Percentiles rank a stretch among this genome's conserved stretches.
These are phyloP conservation scores for Drosophila neutralis DNA, from an alignment of 2,888 invertebrate genomes.

Conservation along the genomic window DNA sequence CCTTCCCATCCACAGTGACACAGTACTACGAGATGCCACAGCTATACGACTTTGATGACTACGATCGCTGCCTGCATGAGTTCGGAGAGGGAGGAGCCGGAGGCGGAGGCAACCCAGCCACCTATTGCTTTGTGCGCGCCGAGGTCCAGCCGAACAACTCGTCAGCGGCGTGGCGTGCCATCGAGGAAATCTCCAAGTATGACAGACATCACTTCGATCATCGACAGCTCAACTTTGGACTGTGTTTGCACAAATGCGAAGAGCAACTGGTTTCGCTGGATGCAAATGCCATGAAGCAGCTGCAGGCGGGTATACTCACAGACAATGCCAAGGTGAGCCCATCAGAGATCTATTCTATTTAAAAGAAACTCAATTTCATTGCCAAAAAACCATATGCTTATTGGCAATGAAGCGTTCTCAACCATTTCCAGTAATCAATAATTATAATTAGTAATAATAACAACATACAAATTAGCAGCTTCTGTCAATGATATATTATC, in stretches of 20 bases:
- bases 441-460: neutral
- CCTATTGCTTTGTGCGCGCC: conserved; percentile 81
- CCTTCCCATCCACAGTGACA: conserved; percentile 72
- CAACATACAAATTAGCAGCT: conserved; percentile 7
- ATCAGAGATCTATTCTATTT: neutral
- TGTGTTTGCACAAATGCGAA: conserved; percentile 76
- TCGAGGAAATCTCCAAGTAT: conserved; percentile 75
- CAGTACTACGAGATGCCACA: conserved; percentile 83
- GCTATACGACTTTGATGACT: conserved; percentile 82
- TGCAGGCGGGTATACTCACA: conserved; percentile 67
- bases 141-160: conserved; percentile 72
- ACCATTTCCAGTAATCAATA: neutral
- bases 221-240: conserved; percentile 78
- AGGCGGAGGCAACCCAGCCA: conserved; percentile 39
- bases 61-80: conserved; percentile 82
- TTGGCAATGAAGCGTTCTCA: conserved; percentile 13
- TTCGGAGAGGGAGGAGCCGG: conserved; percentile 17
- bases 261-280: conserved; percentile 52
- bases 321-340: conserved; percentile 78
- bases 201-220: conserved; percentile 81
- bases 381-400: neutral
- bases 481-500: conserved; percentile 31
- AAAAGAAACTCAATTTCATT: neutral
- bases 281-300: conserved; percentile 37
- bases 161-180: conserved; percentile 73